Conservation (phyloP, 2,797 vertebrate genomes). For the Ctenochaetus hawaiiensis region DNA sequence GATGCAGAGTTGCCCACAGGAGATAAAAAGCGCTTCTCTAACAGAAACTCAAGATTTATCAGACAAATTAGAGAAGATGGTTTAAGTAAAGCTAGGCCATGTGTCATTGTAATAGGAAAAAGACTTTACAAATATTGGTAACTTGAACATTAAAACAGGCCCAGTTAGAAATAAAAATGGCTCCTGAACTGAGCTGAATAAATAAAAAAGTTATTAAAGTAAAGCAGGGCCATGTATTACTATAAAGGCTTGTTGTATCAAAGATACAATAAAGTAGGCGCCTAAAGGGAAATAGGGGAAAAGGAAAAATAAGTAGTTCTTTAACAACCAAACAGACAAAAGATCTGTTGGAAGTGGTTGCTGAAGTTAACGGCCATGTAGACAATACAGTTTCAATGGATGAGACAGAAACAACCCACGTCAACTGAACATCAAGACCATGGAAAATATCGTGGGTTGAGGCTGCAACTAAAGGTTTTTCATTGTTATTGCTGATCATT, state of each 20-base stretch:
- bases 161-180: conserved; percentile 53
- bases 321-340: conserved; percentile 44
- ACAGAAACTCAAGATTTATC: conserved; percentile 67
- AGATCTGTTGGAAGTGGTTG: conserved; percentile 27
- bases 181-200: conserved; percentile 45
- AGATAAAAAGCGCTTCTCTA: conserved; percentile 74
- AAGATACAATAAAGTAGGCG: conserved; percentile 41
- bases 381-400: not conserved
- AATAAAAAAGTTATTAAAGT: conserved; percentile 64
- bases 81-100: conserved; percentile 59
- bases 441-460: not conserved
- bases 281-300: conserved; percentile 28
- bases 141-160: conserved; percentile 54
- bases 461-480: not conserved
- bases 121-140: conserved; percentile 66
- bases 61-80: conserved; percentile 77
- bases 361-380: conserved; percentile 5
- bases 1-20: conserved; percentile 23
- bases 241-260: conserved; percentile 60
- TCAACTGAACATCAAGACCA: not conserved
- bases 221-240: conserved; percentile 56
- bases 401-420: not conserved
- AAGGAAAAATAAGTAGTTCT: conserved; percentile 42
- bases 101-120: conserved; percentile 74
- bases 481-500: not conserved